Evolutionary conservation across 1,140 invertebrate species (phyloP).

Genomic region (Bombus confusus): DNA sequence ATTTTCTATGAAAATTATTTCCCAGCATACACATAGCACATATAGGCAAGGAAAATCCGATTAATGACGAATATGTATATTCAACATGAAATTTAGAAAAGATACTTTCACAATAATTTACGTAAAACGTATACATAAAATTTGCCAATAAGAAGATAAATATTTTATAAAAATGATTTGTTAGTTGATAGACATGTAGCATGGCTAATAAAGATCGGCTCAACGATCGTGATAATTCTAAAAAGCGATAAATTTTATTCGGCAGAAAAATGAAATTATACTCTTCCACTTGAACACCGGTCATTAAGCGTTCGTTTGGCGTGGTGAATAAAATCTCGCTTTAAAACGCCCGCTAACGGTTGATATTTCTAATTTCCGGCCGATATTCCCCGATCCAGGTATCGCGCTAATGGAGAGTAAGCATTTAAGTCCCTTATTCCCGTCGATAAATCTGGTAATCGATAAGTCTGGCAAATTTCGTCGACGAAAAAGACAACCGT

Average conservation of each 20-base stretch:
- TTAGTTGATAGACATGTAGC: neutral
- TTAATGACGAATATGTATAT: neutral
- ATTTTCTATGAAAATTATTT: neutral
- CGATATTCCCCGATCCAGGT: neutral
- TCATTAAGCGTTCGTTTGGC: neutral
- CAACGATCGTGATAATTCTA: neutral
- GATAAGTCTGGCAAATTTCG: neutral
- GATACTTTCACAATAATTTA: neutral
- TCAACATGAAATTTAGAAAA: neutral
- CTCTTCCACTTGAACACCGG: neutral
- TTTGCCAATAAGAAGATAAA: neutral
- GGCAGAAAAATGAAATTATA: neutral
- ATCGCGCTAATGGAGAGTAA: neutral
- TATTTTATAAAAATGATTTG: neutral
- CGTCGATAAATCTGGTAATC: slow-evolving; percentile 4
- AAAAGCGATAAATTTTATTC: neutral
- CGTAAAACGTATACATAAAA: neutral
- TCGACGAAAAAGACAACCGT: neutral
- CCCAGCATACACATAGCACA: too few species aligned
- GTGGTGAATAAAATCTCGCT: neutral
- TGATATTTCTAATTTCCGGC: neutral
- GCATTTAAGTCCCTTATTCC: neutral
- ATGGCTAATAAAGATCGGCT: neutral
- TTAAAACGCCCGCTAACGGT: neutral
- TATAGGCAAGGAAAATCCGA: neutral